Evolutionary conservation across 2,888 invertebrate species (phyloP).

Genomic region (Eurytoma adleriae): DNA sequence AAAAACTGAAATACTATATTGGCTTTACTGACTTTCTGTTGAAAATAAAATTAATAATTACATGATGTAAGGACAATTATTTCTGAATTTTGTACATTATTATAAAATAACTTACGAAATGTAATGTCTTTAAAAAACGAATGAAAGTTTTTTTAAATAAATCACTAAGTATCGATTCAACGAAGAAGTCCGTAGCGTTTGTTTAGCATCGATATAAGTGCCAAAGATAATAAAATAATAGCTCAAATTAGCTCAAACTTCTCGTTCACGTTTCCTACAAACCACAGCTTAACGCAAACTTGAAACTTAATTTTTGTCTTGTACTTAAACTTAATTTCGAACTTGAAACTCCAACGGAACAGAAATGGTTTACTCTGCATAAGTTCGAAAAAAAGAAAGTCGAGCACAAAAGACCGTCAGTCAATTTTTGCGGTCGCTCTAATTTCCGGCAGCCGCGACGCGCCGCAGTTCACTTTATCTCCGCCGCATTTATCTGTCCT

Average conservation of each 20-base stretch:
- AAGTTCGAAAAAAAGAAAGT: no score
- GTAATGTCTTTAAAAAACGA: constrained; percentile 9
- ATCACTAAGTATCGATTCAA: background rate
- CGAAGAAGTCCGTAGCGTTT: no score
- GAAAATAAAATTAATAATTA: background rate
- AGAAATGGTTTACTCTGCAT: no score
- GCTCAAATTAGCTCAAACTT: no score
- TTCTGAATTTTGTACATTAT: constrained; percentile 16
- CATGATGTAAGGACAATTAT: constrained; percentile 12
- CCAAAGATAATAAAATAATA: no score
- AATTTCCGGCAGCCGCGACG: constrained; percentile 19
- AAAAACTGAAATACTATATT: background rate
- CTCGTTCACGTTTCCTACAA: no score
- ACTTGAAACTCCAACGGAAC: no score
- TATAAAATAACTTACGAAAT: background rate
- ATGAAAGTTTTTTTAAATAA: constrained; percentile 2
- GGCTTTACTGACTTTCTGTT: no score
- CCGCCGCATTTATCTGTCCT: background rate
- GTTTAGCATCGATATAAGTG: no score
- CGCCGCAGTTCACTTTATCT: background rate
- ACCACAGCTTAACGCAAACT: no score
- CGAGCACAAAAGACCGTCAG: background rate
- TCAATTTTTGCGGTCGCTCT: constrained; percentile 31
- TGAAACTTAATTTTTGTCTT: no score
- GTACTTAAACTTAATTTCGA: no score